phyloP scores from a whole-genome alignment of 2,888 invertebrate species.

The Amphipoea lucens region DNA sequence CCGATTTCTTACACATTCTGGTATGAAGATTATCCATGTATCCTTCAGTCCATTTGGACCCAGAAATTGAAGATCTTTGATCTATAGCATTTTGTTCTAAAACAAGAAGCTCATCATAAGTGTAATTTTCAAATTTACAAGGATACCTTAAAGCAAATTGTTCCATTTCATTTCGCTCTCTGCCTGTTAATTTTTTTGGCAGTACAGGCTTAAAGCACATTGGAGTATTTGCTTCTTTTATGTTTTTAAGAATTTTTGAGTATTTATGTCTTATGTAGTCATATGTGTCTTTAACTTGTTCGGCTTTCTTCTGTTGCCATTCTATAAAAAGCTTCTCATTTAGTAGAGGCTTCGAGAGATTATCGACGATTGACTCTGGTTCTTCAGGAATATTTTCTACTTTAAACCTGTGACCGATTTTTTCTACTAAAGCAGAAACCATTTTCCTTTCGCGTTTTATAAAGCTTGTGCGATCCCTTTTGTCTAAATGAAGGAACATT shows the following conservation, averaged over 20 bases:
- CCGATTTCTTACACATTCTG: slow-evolving; percentile 82
- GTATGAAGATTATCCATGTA: slow-evolving; percentile 87
- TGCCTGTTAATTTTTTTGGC: slow-evolving; percentile 65
- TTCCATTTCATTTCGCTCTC: slow-evolving; percentile 81
- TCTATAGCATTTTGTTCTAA: slow-evolving; percentile 78
- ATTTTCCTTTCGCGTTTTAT: slow-evolving; percentile 87
- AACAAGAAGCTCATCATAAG: slow-evolving; percentile 82
- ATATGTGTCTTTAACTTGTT: slow-evolving; percentile 84
- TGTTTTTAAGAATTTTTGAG: slow-evolving; percentile 80
- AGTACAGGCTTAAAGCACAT: slow-evolving; percentile 62
- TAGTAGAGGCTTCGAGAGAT: slow-evolving; percentile 84
- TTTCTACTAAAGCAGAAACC: slow-evolving; percentile 82
- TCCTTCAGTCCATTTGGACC: slow-evolving; percentile 84
- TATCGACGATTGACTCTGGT: slow-evolving; percentile 79
- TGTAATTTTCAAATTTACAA: slow-evolving; percentile 81
- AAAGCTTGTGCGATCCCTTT: slow-evolving; percentile 89
- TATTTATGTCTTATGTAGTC: slow-evolving; percentile 83
- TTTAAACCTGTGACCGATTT: slow-evolving; percentile 82
- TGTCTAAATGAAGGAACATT: slow-evolving; percentile 91
- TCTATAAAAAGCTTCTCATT: slow-evolving; percentile 88
- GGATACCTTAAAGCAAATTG: slow-evolving; percentile 79
- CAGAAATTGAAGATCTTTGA: slow-evolving; percentile 75
- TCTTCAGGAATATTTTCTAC: slow-evolving; percentile 79
- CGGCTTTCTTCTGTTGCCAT: slow-evolving; percentile 90
- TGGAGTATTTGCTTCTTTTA: slow-evolving; percentile 77